Conservation (phyloP, 2,888 invertebrate species). For the Mythimna loreyi region DNA sequence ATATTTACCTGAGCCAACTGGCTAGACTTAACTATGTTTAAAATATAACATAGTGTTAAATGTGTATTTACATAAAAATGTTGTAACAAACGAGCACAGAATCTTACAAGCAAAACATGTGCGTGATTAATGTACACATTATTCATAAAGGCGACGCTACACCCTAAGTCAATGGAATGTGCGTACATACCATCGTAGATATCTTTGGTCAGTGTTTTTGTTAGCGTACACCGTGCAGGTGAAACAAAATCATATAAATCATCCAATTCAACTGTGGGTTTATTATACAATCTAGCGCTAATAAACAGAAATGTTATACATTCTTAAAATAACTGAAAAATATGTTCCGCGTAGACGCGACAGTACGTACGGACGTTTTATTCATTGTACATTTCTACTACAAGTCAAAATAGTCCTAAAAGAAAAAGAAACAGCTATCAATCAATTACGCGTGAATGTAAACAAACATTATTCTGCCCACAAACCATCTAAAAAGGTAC, state of each 20-base stretch:
- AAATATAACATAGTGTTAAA: not conserved
- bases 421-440: too few species aligned
- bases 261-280: not conserved
- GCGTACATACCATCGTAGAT: not conserved
- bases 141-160: slow-evolving; percentile 2
- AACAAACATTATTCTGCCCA: too few species aligned
- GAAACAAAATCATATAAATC: not conserved
- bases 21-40: not conserved
- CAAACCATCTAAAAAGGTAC: too few species aligned
- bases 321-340: too few species aligned
- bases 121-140: slow-evolving; percentile 19
- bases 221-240: too few species aligned
- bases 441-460: too few species aligned
- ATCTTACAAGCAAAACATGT: not conserved
- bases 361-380: too few species aligned
- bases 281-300: not conserved
- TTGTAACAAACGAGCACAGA: not conserved
- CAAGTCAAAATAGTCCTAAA: too few species aligned
- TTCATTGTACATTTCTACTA: too few species aligned
- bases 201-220: not conserved
- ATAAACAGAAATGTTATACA: too few species aligned
- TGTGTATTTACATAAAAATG: not conserved
- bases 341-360: too few species aligned
- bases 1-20: not conserved
- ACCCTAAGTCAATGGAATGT: not conserved